Conservation (phyloP, 2,888 invertebrate genomes). For the Aricia artaxerxes region DNA sequence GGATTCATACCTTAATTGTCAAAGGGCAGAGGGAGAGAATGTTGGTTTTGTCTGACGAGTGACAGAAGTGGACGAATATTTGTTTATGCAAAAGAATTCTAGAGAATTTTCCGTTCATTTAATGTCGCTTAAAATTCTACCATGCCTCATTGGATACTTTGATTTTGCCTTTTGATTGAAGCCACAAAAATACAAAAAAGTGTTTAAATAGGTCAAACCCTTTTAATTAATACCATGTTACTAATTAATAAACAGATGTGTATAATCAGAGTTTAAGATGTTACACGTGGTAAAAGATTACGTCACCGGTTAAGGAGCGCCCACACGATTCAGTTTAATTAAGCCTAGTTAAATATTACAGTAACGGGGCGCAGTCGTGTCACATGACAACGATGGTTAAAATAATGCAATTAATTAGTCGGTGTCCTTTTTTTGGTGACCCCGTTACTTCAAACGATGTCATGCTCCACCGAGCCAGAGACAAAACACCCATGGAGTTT, state of each 20-base stretch:
- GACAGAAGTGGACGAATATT: neutral
- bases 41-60: neutral
- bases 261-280: neutral
- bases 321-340: slow-evolving; percentile 23
- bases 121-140: neutral
- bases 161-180: neutral
- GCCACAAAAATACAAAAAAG: neutral
- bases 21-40: slow-evolving; percentile 6
- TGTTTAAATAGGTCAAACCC: neutral
- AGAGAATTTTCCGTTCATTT: neutral
- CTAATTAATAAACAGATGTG: neutral
- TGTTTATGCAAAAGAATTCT: neutral
- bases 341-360: slow-evolving; percentile 20
- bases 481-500: neutral
- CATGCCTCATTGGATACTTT: neutral
- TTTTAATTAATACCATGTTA: too few species aligned
- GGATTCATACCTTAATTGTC: slow-evolving; percentile 17
- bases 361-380: slow-evolving; percentile 6
- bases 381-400: slow-evolving; percentile 28
- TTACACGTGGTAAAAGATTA: neutral
- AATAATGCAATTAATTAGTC: slow-evolving; percentile 41
- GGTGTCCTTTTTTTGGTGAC: slow-evolving; percentile 31
- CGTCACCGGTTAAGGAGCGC: slow-evolving; percentile 3
- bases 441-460: slow-evolving; percentile 34
- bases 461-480: slow-evolving; percentile 6